Conservation (phyloP, 1,140 invertebrate genomes). For the Drosophila jambulina region DNA sequence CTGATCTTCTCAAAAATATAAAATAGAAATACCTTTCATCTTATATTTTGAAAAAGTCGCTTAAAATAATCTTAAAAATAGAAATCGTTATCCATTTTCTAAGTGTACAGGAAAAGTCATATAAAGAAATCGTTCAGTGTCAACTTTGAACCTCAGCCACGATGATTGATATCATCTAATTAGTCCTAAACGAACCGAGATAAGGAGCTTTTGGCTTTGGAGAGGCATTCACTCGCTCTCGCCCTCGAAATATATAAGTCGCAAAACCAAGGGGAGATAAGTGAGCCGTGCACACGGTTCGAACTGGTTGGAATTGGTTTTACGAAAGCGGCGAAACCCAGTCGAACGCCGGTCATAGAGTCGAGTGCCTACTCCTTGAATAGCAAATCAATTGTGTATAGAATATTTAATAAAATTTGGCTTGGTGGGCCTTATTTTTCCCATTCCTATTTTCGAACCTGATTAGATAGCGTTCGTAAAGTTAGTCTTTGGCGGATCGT, state of each 20-base stretch:
- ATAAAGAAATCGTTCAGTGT: conserved; percentile 7
- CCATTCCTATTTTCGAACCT: not conserved
- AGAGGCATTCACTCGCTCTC: conserved; percentile 32
- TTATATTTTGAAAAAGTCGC: not conserved
- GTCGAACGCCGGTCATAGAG: conserved; percentile 50
- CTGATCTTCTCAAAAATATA: no score
- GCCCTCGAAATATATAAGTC: conserved; percentile 55
- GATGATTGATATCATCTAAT: conserved; percentile 48
- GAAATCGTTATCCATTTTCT: not conserved
- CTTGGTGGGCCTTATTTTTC: conserved; percentile 22
- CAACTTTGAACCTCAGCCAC: conserved; percentile 23
- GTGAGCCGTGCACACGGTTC: conserved; percentile 24
- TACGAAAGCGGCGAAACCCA: conserved; percentile 26
- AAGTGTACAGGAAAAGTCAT: not conserved
- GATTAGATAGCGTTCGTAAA: conserved; percentile 66
- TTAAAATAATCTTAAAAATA: not conserved
- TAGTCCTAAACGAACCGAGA: conserved; percentile 37
- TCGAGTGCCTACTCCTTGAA: conserved; percentile 68
- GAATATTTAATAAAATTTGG: conserved; percentile 62
- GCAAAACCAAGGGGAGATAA: conserved; percentile 58
- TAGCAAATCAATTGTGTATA: conserved; percentile 69
- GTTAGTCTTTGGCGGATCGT: conserved; percentile 18
- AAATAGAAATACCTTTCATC: not conserved
- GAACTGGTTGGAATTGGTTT: conserved; percentile 47
- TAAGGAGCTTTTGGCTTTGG: conserved; percentile 41